phyloP scores from a whole-genome alignment of 2,888 invertebrate genomes.

The Oxyscelio sp. region DNA sequence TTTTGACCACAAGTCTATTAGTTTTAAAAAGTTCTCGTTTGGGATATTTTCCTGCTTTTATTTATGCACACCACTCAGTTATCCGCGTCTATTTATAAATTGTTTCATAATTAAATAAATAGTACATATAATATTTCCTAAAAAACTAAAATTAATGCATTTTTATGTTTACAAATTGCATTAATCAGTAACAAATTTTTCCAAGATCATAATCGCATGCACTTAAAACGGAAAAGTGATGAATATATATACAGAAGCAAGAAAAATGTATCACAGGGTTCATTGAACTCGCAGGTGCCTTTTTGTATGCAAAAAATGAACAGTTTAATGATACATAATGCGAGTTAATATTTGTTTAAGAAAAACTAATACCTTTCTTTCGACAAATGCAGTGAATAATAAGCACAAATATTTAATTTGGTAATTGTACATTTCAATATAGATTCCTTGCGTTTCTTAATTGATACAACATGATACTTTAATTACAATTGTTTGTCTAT shows the following conservation, averaged over 20 bases:
- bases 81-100: no score
- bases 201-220: no score
- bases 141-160: no score
- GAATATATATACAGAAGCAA: background rate
- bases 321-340: background rate
- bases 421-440: background rate
- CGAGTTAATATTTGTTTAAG: background rate
- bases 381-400: background rate
- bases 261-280: background rate
- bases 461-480: background rate
- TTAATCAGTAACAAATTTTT: no score
- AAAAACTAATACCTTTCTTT: background rate
- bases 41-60: no score
- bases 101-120: no score
- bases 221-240: background rate
- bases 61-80: no score
- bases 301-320: background rate
- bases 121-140: no score
- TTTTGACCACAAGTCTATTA: no score
- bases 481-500: background rate
- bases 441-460: no score
- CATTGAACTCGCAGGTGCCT: background rate
- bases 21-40: no score
- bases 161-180: no score
- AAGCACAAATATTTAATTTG: background rate